phyloP scores from a whole-genome alignment of 1,140 invertebrate genomes.

The Drosophila triauraria region DNA sequence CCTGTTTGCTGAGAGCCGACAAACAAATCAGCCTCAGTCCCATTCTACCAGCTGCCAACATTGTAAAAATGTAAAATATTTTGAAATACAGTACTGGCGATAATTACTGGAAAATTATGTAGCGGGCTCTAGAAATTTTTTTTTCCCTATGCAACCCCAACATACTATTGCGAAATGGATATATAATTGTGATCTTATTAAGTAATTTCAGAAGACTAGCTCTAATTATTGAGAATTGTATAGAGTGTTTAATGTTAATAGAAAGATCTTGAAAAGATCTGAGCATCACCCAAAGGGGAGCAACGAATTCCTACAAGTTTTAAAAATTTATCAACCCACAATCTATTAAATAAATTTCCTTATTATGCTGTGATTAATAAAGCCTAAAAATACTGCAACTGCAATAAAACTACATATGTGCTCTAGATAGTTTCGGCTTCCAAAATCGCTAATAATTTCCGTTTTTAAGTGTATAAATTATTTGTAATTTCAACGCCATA shows the following conservation, averaged over 20 bases:
- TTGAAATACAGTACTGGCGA: neutral
- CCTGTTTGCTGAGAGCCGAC: slow-evolving; percentile 24
- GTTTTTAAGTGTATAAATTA: slow-evolving; percentile 8
- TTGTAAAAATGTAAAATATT: slow-evolving; percentile 10
- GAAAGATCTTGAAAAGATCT: no score
- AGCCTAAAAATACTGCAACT: neutral
- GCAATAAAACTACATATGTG: neutral
- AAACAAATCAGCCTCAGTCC: slow-evolving; percentile 6
- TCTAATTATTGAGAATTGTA: no score
- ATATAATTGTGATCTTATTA: no score
- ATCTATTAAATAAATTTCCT: no score
- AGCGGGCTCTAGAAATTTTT: neutral
- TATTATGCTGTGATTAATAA: no score
- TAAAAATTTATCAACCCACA: no score
- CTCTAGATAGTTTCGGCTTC: neutral
- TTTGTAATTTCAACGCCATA: slow-evolving; percentile 10
- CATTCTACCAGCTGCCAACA: neutral
- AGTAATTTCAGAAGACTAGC: no score
- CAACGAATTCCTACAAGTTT: no score
- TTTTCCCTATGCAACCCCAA: neutral
- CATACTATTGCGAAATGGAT: no score
- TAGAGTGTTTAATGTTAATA: no score
- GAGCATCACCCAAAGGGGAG: no score
- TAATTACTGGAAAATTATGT: neutral
- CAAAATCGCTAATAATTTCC: slow-evolving; percentile 4